Evolutionary conservation across 2,113 vertebrate genomes (phyloP).

Genomic region (Orcinus orca): DNA sequence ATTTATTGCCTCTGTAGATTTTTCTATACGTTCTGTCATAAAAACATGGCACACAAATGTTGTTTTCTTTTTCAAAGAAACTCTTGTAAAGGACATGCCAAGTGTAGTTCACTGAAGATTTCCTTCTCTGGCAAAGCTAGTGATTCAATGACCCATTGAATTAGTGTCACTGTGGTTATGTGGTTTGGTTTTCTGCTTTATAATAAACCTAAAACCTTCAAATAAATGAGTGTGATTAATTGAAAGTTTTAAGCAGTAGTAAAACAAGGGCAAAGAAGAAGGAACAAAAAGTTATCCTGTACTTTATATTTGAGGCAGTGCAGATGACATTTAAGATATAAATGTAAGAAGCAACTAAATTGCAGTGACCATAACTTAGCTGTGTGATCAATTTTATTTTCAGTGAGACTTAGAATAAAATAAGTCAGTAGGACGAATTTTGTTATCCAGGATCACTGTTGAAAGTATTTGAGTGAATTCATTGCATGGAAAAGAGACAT

Average conservation of each 20-base stretch:
- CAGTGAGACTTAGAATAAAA: conserved; percentile 12
- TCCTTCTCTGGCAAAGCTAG: conserved; percentile 39
- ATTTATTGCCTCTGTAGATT: background rate
- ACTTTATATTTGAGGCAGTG: background rate
- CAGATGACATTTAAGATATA: conserved; percentile 47
- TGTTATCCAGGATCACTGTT: background rate
- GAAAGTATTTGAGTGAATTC: background rate
- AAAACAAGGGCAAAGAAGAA: conserved; percentile 26
- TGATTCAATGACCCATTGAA: conserved; percentile 57
- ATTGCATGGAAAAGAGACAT: background rate
- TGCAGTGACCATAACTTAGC: conserved; percentile 16
- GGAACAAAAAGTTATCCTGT: background rate
- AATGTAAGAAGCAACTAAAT: conserved; percentile 32
- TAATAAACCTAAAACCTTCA: conserved; percentile 56
- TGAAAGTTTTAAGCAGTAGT: conserved; percentile 54
- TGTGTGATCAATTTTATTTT: conserved; percentile 33
- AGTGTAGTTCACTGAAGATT: conserved; percentile 34
- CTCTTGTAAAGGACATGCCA: background rate
- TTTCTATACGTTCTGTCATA: background rate
- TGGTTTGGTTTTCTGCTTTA: conserved; percentile 62
- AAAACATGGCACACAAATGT: conserved; percentile 14
- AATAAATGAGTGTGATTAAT: conserved; percentile 58
- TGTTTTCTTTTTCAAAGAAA: background rate
- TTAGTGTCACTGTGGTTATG: conserved; percentile 69
- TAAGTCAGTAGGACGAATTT: background rate